Evolutionary conservation across 1,140 invertebrate genomes (phyloP), one percentile per base, ranked within the genome.

Genomic region (Alviniconcha marisindica): DNA sequence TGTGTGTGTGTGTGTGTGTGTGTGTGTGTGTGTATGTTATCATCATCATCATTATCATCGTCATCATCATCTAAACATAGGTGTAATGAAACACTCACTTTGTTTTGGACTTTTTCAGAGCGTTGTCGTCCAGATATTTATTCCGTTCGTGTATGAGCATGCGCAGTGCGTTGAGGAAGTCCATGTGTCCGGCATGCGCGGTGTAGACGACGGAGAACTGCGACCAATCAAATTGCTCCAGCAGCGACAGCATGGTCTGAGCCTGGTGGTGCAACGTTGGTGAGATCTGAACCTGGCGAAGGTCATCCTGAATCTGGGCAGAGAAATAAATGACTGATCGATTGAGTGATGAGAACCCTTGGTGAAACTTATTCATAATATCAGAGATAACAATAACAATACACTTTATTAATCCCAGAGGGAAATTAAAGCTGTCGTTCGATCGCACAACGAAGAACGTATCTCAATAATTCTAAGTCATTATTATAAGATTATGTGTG

Each of bases 161-260:
- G 21, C 83, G 80, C 5, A 88, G 38, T 28, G 85, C 81, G 21
- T 63, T 81, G 4, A 86, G 74, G 63, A 88, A 88, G 18, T 87
- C 85, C 73, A 87, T 84, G 66, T 88, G 77, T 24, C 87, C 85
- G 36, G 84, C 60, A 0, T 77, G 71, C 2, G 85, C 77, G 28
- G 85, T 87, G 40, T 88, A 86, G 15, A 89, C 86, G 28, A 89
- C 80, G 3, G 80, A 83, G 77, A 89, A 87, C 42, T 88, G 81
- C 42, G 80, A 82, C 87, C 87, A 89, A 73, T 88, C 87, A 81
- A 84, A 88, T 54, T 81, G 51, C 2, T 83, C 77, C 56, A 89
- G 77, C 33, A 88, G 56, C 31, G 81, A 44, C 31, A 89, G 21
- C 82, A 88, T 88, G 33, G 85, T 86, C n/a, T 82, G 21, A 0